Conservation (phyloP, 2,888 invertebrate species). For the Hymenopus coronatus region DNA sequence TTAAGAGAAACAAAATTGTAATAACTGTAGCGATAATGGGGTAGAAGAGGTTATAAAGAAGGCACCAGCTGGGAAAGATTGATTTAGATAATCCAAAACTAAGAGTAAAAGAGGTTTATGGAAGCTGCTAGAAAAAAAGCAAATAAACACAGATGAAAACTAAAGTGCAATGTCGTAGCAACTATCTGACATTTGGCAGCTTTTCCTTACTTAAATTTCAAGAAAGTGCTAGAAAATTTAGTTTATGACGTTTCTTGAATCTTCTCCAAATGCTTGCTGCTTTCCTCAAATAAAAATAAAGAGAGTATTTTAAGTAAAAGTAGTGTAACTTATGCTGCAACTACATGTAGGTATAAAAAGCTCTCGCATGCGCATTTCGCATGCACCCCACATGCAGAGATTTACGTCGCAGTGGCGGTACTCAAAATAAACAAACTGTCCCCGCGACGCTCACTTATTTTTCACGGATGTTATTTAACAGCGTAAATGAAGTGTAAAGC, state of each 20-base stretch:
- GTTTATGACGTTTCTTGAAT: background rate
- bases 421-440: background rate
- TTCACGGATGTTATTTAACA: background rate
- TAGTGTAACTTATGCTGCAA: background rate
- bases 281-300: background rate
- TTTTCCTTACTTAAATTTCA: background rate
- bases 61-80: too few species aligned
- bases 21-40: too few species aligned
- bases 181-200: background rate
- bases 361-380: background rate
- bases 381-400: background rate
- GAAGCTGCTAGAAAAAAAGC: too few species aligned
- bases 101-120: too few species aligned
- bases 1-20: too few species aligned
- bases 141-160: too few species aligned
- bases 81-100: too few species aligned
- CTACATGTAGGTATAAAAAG: background rate
- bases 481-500: background rate
- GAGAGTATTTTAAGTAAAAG: background rate
- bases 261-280: background rate
- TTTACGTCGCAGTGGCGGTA: background rate
- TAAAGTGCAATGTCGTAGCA: too few species aligned
- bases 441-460: background rate
- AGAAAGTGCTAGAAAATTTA: background rate
- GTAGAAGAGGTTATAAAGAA: too few species aligned